Evolutionary conservation across 2,888 invertebrate genomes (phyloP).

Genomic region (Colostygia pectinataria): DNA sequence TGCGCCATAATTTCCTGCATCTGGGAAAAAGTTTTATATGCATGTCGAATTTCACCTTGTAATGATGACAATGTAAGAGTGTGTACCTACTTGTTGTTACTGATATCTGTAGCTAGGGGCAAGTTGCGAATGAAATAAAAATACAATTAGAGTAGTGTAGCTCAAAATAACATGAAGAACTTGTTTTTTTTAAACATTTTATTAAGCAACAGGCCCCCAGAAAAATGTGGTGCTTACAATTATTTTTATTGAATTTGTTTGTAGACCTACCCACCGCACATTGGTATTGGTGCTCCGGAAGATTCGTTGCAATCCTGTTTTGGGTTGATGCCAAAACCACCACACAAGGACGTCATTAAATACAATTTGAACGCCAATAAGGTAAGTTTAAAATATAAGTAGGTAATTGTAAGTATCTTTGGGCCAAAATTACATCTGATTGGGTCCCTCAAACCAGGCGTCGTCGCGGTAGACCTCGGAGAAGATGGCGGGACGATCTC

Average conservation of each 20-base stretch:
- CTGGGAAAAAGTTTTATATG: conserved; percentile 15
- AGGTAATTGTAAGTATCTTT: too few species aligned
- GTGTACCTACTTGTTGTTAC: neutral
- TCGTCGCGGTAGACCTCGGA: too few species aligned
- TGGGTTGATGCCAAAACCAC: conserved; percentile 87
- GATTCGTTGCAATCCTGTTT: conserved; percentile 89
- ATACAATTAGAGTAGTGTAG: too few species aligned
- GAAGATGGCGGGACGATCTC: too few species aligned
- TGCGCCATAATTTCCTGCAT: conserved; percentile 14
- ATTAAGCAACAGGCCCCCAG: too few species aligned
- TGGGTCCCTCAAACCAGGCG: too few species aligned
- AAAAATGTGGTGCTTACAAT: neutral
- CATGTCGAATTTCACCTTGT: conserved; percentile 5
- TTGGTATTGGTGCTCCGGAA: conserved; percentile 89
- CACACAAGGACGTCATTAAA: conserved; percentile 89
- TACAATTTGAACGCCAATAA: conserved; percentile 88
- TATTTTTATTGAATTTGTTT: conserved; percentile 5
- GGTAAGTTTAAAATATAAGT: conserved; percentile 47
- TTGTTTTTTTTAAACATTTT: too few species aligned
- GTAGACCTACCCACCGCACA: conserved; percentile 85
- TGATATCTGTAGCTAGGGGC: too few species aligned
- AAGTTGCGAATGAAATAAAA: too few species aligned
- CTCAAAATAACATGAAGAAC: too few species aligned
- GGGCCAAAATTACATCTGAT: too few species aligned
- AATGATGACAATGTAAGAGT: conserved; percentile 7